These are phyloP conservation scores for Pempheris klunzingeri DNA, from an alignment of 2,797 vertebrate genomes.

Conservation along the genomic window DNA sequence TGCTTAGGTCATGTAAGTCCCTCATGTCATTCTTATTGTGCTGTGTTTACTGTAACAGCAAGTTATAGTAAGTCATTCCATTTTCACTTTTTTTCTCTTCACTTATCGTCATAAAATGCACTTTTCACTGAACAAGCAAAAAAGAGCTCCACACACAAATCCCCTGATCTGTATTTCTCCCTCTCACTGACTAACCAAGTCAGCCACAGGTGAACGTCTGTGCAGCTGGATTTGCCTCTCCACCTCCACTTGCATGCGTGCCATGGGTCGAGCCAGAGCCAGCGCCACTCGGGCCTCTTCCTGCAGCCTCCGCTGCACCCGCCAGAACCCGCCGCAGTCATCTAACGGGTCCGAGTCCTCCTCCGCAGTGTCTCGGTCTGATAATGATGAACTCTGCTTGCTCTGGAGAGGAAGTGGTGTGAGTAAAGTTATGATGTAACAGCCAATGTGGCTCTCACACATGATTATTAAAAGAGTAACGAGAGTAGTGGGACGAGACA, in stretches of 20 bases:
- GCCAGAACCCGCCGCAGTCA: constrained; percentile 96
- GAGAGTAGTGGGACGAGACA: neutral
- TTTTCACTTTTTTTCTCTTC: constrained; percentile 20
- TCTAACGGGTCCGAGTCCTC: constrained; percentile 95
- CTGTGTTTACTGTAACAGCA: constrained; percentile 44
- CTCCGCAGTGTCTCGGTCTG: constrained; percentile 95
- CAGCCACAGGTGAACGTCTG: constrained; percentile 94
- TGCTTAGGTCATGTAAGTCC: constrained; percentile 29
- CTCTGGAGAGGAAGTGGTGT: constrained; percentile 83
- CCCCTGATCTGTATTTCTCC: neutral
- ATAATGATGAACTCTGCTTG: constrained; percentile 97
- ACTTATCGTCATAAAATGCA: no score
- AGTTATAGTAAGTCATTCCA: neutral
- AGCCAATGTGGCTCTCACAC: neutral
- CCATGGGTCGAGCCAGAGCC: constrained; percentile 97
- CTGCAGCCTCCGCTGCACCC: constrained; percentile 93
- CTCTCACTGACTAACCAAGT: constrained; percentile 89
- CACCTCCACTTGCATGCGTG: constrained; percentile 98
- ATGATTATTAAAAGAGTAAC: neutral
- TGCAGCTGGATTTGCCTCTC: constrained; percentile 96
- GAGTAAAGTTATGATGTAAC: neutral
- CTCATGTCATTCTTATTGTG: constrained; percentile 22
- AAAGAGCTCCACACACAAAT: constrained; percentile 4
- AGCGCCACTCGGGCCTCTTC: constrained; percentile 96
- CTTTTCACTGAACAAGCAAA: neutral